Evolutionary conservation across 1,140 invertebrate species (phyloP), one percentile per base, ranked within the genome.

Genomic region (Bombus pascuorum): DNA sequence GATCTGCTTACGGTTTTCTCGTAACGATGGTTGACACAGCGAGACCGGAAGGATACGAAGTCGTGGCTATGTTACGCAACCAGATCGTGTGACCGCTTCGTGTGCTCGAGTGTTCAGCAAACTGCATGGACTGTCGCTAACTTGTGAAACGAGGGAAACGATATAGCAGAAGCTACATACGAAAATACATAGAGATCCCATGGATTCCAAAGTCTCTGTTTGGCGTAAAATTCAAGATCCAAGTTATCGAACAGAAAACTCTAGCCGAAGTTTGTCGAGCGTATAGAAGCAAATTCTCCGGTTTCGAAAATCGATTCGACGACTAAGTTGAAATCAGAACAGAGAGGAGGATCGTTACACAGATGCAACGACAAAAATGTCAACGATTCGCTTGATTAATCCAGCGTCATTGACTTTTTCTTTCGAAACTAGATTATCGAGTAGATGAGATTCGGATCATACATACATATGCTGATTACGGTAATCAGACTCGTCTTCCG

Each of bases 401-500:
- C 32, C 59, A 22, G 47, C 6, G 47, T 53, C 22, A 53, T 53
- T 22, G 76, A 34, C 15, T 32, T 44, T 18, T 57, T 39, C 18
- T 53, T 53, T 39, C 15, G 42, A 68, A 73, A n/a, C 42, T 65
- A 57, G 80, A 73, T 82, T 74, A 81, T 39, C 37, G 13, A 44
- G 70, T 37, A 32, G 44, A 81, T n/a, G 79, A 62, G 39, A 73
- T 74, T 81, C 79, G 18, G 28, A 37, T 81, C 68, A 47, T 62
- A 13, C 71, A 65, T 62, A 81, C 71, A 65, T 62, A 81, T 81
- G 80, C 70, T 65, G 80, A 81, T 73, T 73, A 70, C n/a, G 12
- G 57, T 81, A 74, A 81, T 81, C 70, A 81, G 32, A 70, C 6
- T 39, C 18, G 47, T 53, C 42, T 28, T 81, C 18, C 34, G 39